Base-by-base conservation (phyloP, 2,797 vertebrate species). In the Gallinago nigripennis region DNA sequence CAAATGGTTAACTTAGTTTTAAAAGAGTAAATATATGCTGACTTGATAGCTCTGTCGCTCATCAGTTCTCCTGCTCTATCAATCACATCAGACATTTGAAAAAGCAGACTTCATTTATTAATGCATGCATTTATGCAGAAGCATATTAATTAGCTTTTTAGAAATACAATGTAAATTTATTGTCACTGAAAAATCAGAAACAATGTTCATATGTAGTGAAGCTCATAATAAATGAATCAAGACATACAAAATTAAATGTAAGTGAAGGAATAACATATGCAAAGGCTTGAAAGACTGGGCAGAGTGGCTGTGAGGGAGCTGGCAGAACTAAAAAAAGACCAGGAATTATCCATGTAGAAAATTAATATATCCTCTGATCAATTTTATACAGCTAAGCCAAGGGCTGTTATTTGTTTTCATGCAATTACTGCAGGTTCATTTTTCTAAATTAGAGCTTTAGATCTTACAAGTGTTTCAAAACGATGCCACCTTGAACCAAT, bases 401-500 rank as follows among this genome's bases (percentile, higher is more conserved):
- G 73, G 76, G 56, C 80, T 94, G 85, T 84, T 78, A 92, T 70
- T 92, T 96, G 81, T 86, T 97, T 97, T 96, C 53, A 86, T 86
- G 27, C 15, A 83, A 92, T 94, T 90, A 86, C 33, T 82, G 63
- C 81, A 95, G 64, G 86, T 80, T 94, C 66, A 79, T 97, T 97
- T 98, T 97, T 92, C 41, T 58, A 63, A 93, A 88, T 92, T 61
- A 88, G 63, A 81, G 58, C 63, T 61, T 97, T 91, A 93, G 95
- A 97, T 97, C 93, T 92, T 94, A 90, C 57, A 91, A 93, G 12
- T 86, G 66, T 92, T 94, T 92, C 63, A 80, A 66, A 94, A 90
- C 7, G 35, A 97, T 93, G 89, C 82, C 94, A 95, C 95, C 68
- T 97, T 95, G 96, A 97, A 97, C 93, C 86, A 95, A 30, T 88